Base-by-base conservation (phyloP, 2,888 invertebrate genomes). In the Conops quadrifasciatus region DNA sequence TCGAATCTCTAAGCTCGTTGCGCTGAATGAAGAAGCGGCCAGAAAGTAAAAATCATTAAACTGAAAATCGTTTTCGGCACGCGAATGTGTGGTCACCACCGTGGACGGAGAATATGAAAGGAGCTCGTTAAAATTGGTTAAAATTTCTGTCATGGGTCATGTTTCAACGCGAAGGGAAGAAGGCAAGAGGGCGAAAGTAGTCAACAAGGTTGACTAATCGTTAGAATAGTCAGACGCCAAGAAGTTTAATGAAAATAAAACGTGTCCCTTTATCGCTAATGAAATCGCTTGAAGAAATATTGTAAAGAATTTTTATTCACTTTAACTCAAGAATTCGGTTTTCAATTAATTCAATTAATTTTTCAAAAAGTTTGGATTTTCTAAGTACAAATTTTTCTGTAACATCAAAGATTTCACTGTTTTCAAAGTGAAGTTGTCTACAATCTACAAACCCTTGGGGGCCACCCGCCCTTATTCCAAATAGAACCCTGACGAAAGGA, bases 31-130 rank as follows among this genome's bases (percentile, higher is more conserved):
- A 67, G 47, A 26, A 60, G 67, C 59, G 47, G 9, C 59, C 28
- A 21, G 67, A 67, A 59, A 45, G 59, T 30, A 49, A 47, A 59
- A 67, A 60, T 67, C 59, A 59, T 67, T 59, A 67, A 67, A n/a
- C 26, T 28, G 28, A 59, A 36, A 67, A 67, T 67, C 49, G 67
- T 49, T 67, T 67, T 45, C 47, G 59, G 59, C 67, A 67, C 59
- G 67, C 67, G 30, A 67, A 51, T 45, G 1, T 26, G 4, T 9
- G 36, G 53, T 66, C 30, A 28, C 21, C 66, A 43, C 1, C 11
- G 13, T 3, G 58, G 28, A 26, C 4, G 36, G 36, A 36, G 36
- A 36, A 36, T 36, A 36, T 36, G 36, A 36, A 36, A 9, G 58
- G 24, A 7, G 24, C 26, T 49, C 49, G 49, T 49, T n/a, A 49